Base-by-base conservation (phyloP, 1,140 invertebrate species). In the Battus philenor region DNA sequence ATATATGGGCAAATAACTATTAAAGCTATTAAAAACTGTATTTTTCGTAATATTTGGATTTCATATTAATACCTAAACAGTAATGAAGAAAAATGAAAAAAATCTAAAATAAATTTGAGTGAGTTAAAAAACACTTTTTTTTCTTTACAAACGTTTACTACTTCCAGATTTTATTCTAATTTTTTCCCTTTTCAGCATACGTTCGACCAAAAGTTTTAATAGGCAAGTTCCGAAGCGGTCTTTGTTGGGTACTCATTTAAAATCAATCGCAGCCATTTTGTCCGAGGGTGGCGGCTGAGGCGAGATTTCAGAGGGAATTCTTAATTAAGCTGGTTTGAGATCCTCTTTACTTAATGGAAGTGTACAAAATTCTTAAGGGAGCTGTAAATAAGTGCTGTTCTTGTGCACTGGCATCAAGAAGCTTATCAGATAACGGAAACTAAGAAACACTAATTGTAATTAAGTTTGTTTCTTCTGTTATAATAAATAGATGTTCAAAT, bases 291-390 rank as follows among this genome's bases (percentile, higher is more conserved):
- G 63, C 61, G 56, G 44, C 57, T 47, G 52, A 59, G 60, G 59
- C 67, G 71, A 68, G 67, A 81, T 77, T 84, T 79, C 59, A 61
- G 55, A 81, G 75, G 60, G 77, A 84, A 81, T 79, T 73, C 73
- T 70, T 81, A 84, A 84, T 84, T 84, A 84, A 84, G 73, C 66
- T 58, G 52, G 59, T 55, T 50, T 51, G 62, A 70, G 57, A 69
- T 77, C 70, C 73, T 83, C 69, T 76, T 69, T 67, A 60, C 52
- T 69, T 81, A 83, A 81, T 83, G 74, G 76, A 69, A 55, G 63
- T 58, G 54, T 59, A 67, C 58, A 44, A 66, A 70, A 73, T 68
- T 67, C 64, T 71, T 67, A 63, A 59, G 54, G 66, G 50, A 58
- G 52, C 46, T 48, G 62, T 67, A 68, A 77, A 80, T 77, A 72